Base-by-base conservation (phyloP, 2,113 vertebrate genomes). In the Oncorhynchus clarkii region DNA sequence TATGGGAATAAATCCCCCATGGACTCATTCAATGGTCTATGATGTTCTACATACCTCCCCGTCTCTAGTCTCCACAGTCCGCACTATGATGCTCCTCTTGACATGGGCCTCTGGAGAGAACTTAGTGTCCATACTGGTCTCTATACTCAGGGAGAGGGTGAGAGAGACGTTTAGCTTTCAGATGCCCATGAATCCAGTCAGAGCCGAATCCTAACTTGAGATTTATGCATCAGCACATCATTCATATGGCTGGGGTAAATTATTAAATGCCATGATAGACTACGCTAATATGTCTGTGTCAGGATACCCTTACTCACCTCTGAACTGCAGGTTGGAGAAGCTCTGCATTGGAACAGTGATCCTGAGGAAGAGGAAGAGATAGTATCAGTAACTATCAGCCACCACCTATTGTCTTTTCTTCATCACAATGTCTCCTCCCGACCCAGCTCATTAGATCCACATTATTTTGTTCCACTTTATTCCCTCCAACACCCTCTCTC, bases 321-420 rank as follows among this genome's bases (percentile, higher is more conserved):
- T 93, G 82, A 97, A 95, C 85, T 96, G 96, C 83, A 96, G 87
- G 75, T 90, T 96, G 87, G 95, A 92, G 88, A 97, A 97, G 89
- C 94, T 96, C 90, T 97, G 95, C 80, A 96, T 92, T 0, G 96
- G 96, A 82, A 96, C 90, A n/a, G 94, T 94, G 91, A 98, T 97
- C 86, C 96, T 97, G 83, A 70, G 72, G 70, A 80, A 79, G 57
- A 92, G 31, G 70, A 45, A 45, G 39, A 45, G 34, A 68, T 39
- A 69, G 67, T 5, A 22, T 70, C n/a, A 49, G 11, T 39, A 45
- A 3, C 9, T 45, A 45, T 9, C 39, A 45, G 9, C 39, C 39
- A 45, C n/a, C 45, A 14, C 31, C 6, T 49, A 54, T 71, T 18
- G 31, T 70, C 18, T 31, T 4, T 69, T 18, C 62, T 73, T n/a